A percentile compares a stretch with the other conserved stretches of the same genome.
Evolutionary conservation across 1,140 invertebrate species (phyloP).

Genomic region (Popillia japonica): DNA sequence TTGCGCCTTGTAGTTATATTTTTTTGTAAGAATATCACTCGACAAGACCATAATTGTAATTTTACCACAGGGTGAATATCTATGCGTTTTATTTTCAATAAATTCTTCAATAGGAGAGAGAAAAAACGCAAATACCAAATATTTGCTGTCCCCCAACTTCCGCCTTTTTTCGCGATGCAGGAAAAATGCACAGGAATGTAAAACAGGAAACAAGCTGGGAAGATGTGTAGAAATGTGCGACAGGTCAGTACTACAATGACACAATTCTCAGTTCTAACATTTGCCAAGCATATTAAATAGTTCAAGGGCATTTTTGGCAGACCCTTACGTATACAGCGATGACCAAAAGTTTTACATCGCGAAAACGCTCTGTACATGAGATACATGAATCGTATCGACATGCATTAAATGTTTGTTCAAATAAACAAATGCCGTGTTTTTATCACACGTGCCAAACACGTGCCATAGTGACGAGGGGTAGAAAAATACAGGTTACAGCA

Average conservation of each 20-base stretch:
- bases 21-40: constrained; percentile 52
- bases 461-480: constrained; percentile 18
- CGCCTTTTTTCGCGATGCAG: background rate
- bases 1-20: constrained; percentile 55
- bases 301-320: background rate
- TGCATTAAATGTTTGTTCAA: constrained; percentile 30
- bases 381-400: background rate
- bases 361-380: background rate
- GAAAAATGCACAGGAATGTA: background rate
- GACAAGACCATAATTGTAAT: constrained; percentile 50
- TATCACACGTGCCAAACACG: constrained; percentile 35
- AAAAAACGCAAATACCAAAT: no score
- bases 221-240: background rate
- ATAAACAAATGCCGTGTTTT: constrained; percentile 17
- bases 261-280: constrained; percentile 19
- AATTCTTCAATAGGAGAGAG: no score
- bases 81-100: no score
- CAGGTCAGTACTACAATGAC: constrained; percentile 18
- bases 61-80: constrained; percentile 33
- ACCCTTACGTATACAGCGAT: background rate
- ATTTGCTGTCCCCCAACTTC: background rate
- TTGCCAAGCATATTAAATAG: constrained; percentile 15
- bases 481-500: constrained; percentile 51
- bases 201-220: constrained; percentile 6
- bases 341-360: background rate